Base-by-base conservation (phyloP, 2,888 invertebrate species). In the Holacanthella duospinosa region DNA sequence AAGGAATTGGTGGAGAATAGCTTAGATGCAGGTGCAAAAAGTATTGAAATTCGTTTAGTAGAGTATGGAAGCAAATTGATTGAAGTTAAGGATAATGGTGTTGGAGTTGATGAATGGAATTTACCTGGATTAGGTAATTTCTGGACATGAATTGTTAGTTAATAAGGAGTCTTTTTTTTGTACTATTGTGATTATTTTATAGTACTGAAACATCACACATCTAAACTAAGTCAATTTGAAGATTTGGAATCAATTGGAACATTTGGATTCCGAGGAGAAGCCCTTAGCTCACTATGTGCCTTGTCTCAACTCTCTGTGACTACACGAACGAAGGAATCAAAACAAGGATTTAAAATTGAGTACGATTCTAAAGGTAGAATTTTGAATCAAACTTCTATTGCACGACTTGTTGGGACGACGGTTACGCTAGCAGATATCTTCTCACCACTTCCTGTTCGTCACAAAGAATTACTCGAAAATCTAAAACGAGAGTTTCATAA, bases 191-290 rank as follows among this genome's bases (percentile, higher is more conserved):
- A n/a, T n/a, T 16, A 9, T 16, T 59, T 43, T 48, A 4, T 74
- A 94, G 94, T 92, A 60, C 80, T 93, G 66, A 95, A 96, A 77
- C 93, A 97, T 80, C 88, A 92, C 75, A 99, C 99, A 1, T 99
- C 97, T 0, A 99, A 99, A 78, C 79, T 99, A 57, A 80, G 80
- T 65, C 85, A 92, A 68, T 96, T 96, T 77, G 83, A 85, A 12
- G 96, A 97, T 76, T 80, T 99, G 63, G 82, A 85, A 68, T 84
- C 83, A 61, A 85, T 99, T 0, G 82, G 83, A 58, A 99, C 96
- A 1, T 92, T 94, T 80, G 99, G 99, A 2, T 99, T 99, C 77
- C 84, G 99, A 72, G 99, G 99, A 2, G 97, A 99, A 82, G 99
- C 99, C 1, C 78, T 99, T 25, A 95, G 94, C 78, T 97, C 97